Evolutionary conservation across 2,113 vertebrate species (phyloP).

Genomic region (Tautogolabrus adspersus): DNA sequence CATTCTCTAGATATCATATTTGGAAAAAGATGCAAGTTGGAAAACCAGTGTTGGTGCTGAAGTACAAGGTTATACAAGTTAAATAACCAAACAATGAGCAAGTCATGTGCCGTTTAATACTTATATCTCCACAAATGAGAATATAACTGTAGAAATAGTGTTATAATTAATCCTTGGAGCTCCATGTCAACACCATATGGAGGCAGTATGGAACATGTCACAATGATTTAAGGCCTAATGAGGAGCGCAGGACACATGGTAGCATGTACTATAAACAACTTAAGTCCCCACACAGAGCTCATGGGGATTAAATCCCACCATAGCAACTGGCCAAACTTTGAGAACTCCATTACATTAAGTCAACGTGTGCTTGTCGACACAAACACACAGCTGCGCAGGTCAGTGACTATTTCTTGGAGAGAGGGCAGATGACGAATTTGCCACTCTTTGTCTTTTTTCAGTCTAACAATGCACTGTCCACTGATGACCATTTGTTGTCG

Average conservation of each 20-base stretch:
- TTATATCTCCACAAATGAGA: background rate
- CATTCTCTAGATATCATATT: background rate
- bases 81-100: background rate
- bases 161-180: too few species aligned
- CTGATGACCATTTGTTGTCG: slow-evolving; percentile 60
- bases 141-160: background rate
- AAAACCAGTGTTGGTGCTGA: too few species aligned
- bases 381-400: background rate
- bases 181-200: background rate
- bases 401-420: slow-evolving; percentile 9
- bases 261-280: slow-evolving; percentile 9
- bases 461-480: slow-evolving; percentile 50
- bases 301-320: slow-evolving; percentile 25
- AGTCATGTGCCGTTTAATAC: background rate
- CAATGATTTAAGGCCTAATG: background rate
- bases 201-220: slow-evolving; percentile 7
- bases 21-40: too few species aligned
- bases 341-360: background rate
- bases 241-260: background rate
- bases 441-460: slow-evolving; percentile 26
- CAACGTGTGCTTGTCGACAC: background rate
- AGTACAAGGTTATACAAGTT: background rate
- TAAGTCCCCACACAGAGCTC: background rate
- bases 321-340: background rate
- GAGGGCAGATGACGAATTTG: slow-evolving; percentile 35